phyloP scores from a whole-genome alignment of 2,888 invertebrate species.

The Priocnemis perturbator region DNA sequence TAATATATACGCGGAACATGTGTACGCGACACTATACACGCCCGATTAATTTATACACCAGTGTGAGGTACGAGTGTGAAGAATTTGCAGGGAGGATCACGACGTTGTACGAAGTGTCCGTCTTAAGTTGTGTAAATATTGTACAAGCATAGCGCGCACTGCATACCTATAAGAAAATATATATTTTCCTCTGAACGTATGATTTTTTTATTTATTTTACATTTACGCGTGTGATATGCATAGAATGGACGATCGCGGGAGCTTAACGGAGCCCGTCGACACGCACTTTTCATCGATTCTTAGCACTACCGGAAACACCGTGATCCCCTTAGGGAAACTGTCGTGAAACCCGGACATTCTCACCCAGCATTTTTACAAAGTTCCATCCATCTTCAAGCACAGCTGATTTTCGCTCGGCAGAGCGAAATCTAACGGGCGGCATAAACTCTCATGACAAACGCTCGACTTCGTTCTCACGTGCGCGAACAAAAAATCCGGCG shows the following conservation, averaged over 20 bases:
- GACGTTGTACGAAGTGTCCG: constrained; percentile 43
- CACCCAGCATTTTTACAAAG: too few species aligned
- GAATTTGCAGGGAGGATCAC: constrained; percentile 43
- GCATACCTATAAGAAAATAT: constrained; percentile 67
- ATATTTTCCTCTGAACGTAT: constrained; percentile 68
- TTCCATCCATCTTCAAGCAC: too few species aligned
- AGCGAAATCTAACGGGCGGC: too few species aligned
- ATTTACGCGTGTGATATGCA: too few species aligned
- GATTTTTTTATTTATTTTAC: not conserved
- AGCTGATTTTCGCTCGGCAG: too few species aligned
- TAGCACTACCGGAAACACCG: too few species aligned
- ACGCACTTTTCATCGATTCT: constrained; percentile 6
- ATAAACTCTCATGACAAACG: too few species aligned
- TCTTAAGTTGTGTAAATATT: constrained; percentile 66
- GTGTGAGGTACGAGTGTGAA: constrained; percentile 55
- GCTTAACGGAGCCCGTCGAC: not conserved
- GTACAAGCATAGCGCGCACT: constrained; percentile 65
- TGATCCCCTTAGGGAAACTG: too few species aligned
- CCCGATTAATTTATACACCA: constrained; percentile 65
- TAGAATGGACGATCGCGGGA: too few species aligned
- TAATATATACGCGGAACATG: constrained; percentile 29
- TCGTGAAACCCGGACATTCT: too few species aligned
- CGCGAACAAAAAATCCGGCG: too few species aligned
- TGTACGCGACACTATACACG: constrained; percentile 47
- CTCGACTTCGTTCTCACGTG: too few species aligned